These are phyloP conservation scores for Leptinotarsa lineolata DNA, from an alignment of 1,140 invertebrate species.

Conservation along the genomic window DNA sequence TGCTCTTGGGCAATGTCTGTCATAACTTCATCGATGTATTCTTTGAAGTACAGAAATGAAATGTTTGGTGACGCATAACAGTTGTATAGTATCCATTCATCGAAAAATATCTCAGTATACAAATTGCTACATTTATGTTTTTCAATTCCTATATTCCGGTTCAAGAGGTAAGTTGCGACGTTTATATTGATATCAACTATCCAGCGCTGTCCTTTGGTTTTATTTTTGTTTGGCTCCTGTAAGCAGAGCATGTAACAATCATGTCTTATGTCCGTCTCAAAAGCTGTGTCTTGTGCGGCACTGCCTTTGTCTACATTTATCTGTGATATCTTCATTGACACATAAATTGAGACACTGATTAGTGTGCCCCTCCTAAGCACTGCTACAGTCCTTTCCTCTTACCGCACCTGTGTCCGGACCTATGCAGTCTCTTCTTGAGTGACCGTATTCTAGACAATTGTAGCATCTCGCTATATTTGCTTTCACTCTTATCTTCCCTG, in stretches of 20 bases:
- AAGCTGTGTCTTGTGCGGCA: not conserved
- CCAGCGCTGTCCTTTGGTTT: conserved; percentile 9
- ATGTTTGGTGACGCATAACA: conserved; percentile 19
- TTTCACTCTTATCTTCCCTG: not conserved
- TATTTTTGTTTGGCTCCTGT: conserved; percentile 15
- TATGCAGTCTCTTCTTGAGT: conserved; percentile 9
- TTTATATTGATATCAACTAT: conserved; percentile 7
- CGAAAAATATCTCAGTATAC: conserved; percentile 9
- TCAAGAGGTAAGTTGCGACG: conserved; percentile 16
- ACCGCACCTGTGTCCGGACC: not conserved
- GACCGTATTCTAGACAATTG: not conserved
- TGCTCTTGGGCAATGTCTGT: not conserved
- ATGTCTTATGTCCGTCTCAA: conserved; percentile 3
- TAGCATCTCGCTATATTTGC: conserved; percentile 11
- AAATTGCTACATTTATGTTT: not conserved
- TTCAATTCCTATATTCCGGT: not conserved
- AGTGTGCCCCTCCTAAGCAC: not conserved
- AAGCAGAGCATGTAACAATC: not conserved
- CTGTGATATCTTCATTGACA: not conserved
- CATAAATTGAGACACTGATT: not conserved
- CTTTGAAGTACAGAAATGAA: not conserved
- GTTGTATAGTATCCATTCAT: conserved; percentile 12
- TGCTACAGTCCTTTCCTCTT: not conserved
- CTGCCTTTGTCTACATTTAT: not conserved
- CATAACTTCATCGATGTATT: not conserved